Evolutionary conservation across 2,113 vertebrate species (phyloP), one percentile per base, ranked within the genome.

Genomic region (Meleagris gallopavo): DNA sequence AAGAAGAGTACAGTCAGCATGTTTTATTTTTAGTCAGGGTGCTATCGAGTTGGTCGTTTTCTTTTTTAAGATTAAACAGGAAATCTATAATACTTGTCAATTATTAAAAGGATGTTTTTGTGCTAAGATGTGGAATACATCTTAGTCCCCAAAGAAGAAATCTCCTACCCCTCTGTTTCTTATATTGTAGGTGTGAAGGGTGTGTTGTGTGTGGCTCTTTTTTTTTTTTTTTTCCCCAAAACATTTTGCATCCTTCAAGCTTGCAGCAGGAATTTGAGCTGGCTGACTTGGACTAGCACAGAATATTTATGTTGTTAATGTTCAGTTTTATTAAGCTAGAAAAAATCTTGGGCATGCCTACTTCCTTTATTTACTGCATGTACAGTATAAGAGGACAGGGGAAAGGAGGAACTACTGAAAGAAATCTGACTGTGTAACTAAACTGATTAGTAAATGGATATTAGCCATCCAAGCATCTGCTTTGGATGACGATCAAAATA

Each of bases 281-380:
- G 34, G 48, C 22, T 75, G 58, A n/a, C 22, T 13, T 62, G 22
- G 22, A 87, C 36, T 27, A 57, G 21, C 24, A 45, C 3, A 36
- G 21, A 21, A 70, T 10, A 7, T 19, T 73, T 38, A 17, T 16
- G 25, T 52, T 52, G 38, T 60, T 70, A 71, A 14, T 10, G 15
- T 32, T 77, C 13, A 11, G 3, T 75, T 82, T 75, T 66, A 62
- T 61, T 81, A 58, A 74, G 20, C 34, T 2, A 78, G 34, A 91
- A 67, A 7, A 57, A 69, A 13, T 77, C 78, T 87, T 79, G 80
- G 83, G 41, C n/a, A 94, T 79, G 95, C 24, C 43, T 29, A 27
- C n/a, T 32, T 89, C 71, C 10, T 82, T 82, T 72, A 48, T 52
- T 46, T 12, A 38, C 15, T 79, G 4, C 17, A 17, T 54, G n/a